phyloP scores from a whole-genome alignment of 2,888 invertebrate genomes.

The Ochropleura plecta region DNA sequence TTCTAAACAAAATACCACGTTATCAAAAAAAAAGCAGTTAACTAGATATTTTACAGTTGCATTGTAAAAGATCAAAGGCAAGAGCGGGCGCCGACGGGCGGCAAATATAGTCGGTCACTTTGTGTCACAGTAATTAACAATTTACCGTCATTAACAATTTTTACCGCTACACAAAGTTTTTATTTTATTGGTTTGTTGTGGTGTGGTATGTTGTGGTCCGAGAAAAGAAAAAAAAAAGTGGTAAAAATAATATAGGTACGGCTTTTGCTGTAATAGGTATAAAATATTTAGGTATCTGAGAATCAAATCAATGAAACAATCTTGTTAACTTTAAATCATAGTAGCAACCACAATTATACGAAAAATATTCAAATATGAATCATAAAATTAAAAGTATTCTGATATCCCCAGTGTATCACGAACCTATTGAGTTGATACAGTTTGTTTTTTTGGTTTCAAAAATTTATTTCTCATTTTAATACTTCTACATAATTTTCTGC shows the following conservation, averaged over 20 bases:
- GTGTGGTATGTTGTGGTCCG: conserved; percentile 13
- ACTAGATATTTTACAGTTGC: conserved; percentile 34
- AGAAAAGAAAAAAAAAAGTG: conserved; percentile 4
- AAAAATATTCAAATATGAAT: too few species aligned
- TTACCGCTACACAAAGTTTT: conserved; percentile 51
- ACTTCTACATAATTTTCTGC: not conserved
- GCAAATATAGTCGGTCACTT: conserved; percentile 21
- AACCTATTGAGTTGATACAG: not conserved
- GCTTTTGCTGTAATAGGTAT: not conserved
- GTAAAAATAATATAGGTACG: conserved; percentile 10
- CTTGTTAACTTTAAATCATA: not conserved
- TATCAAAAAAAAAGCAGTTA: conserved; percentile 32
- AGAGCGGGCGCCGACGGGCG: conserved; percentile 19
- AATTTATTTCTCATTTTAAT: too few species aligned
- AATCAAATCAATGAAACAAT: not conserved
- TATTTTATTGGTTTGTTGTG: conserved; percentile 37
- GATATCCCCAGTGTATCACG: not conserved
- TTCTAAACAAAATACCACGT: conserved; percentile 45
- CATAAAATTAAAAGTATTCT: not conserved
- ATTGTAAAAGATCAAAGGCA: conserved; percentile 57
- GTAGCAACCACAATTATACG: too few species aligned
- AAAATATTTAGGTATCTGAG: not conserved
- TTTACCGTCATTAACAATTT: conserved; percentile 45
- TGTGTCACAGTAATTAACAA: conserved; percentile 29
- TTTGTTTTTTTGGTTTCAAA: not conserved